phyloP scores from a whole-genome alignment of 2,888 invertebrate species.

The Drosophila niveifrons region DNA sequence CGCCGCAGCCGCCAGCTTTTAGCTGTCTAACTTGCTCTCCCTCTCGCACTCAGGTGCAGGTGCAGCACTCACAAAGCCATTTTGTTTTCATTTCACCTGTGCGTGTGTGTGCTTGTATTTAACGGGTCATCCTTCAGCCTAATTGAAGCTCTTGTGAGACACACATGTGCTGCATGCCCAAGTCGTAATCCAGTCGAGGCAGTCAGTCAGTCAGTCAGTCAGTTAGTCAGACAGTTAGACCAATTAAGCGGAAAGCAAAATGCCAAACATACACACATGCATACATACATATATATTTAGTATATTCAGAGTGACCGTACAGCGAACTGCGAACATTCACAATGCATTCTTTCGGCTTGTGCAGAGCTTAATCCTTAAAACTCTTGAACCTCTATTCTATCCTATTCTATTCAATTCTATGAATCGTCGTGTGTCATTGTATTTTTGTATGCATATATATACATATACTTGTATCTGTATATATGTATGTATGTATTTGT shows the following conservation, averaged over 20 bases:
- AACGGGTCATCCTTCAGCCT: constrained; percentile 38
- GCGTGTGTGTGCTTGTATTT: constrained; percentile 26
- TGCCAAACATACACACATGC: neutral
- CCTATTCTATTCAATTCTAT: constrained; percentile 8
- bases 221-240: neutral
- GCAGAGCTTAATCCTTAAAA: constrained; percentile 46
- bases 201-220: constrained; percentile 15
- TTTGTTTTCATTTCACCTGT: constrained; percentile 31
- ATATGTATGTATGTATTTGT: constrained; percentile 48
- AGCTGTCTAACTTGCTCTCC: constrained; percentile 27
- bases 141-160: constrained; percentile 43
- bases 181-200: constrained; percentile 28
- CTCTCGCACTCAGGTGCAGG: constrained; percentile 3
- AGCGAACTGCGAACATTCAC: constrained; percentile 23
- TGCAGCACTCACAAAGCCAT: constrained; percentile 33
- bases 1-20: constrained; percentile 42
- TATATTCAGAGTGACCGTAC: constrained; percentile 30
- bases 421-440: constrained; percentile 67
- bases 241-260: constrained; percentile 6
- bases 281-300: neutral
- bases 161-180: constrained; percentile 23
- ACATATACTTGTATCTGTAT: constrained; percentile 33
- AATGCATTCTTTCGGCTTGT: constrained; percentile 51
- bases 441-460: constrained; percentile 49
- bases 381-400: constrained; percentile 13